Percentiles rank a stretch among this genome's conserved stretches.
Conservation (phyloP, 2,797 vertebrate species). For the Loris lydekkerianus region DNA sequence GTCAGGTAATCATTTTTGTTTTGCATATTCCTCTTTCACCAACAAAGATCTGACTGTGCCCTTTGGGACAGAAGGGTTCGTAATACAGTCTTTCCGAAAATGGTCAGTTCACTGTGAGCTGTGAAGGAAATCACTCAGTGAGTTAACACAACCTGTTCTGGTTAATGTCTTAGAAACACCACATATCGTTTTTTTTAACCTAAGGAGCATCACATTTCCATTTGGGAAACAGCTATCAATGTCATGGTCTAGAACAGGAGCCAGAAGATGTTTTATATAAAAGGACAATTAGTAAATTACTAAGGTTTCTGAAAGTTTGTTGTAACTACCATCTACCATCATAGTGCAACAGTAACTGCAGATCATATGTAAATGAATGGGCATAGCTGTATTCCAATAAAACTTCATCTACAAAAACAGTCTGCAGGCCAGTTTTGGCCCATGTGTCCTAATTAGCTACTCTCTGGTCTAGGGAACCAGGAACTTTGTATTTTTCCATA, state of each 20-base stretch:
- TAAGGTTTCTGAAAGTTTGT: not conserved
- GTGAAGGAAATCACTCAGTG: not conserved
- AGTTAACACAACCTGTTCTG: not conserved
- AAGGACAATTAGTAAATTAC: not conserved
- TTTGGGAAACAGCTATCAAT: not conserved
- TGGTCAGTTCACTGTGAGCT: not conserved
- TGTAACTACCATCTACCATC: not conserved
- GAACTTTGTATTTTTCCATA: not conserved
- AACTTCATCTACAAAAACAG: not conserved
- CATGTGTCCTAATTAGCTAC: not conserved
- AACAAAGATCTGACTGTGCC: constrained; percentile 64
- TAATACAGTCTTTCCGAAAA: not conserved
- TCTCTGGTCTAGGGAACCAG: not conserved
- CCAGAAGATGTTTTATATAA: not conserved
- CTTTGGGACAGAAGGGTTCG: constrained; percentile 65
- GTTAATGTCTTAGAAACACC: not conserved
- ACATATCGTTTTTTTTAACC: not conserved
- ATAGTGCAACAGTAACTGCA: not conserved
- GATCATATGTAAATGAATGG: not conserved
- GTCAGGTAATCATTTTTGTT: constrained; percentile 64
- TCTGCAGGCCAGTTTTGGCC: not conserved
- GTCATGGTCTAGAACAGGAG: not conserved
- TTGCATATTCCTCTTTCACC: constrained; percentile 61
- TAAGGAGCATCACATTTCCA: not conserved
- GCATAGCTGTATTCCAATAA: not conserved